A percentile compares a stretch with the other conserved stretches of the same genome.
Conservation (phyloP, 2,888 invertebrate genomes). For the Muscina levida region DNA sequence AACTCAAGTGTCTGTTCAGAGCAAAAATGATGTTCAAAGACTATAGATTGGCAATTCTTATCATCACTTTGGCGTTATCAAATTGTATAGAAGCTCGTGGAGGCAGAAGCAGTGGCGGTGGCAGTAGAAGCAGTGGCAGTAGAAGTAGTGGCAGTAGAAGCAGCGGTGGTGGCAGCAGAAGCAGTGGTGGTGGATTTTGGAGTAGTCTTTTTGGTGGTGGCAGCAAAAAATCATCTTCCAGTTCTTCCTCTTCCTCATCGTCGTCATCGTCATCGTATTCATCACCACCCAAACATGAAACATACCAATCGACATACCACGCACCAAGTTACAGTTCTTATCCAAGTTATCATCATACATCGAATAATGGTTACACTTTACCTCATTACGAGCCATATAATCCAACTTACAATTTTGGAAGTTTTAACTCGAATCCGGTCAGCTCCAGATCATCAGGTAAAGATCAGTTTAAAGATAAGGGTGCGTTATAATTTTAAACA, state of each 20-base stretch:
- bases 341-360: background rate
- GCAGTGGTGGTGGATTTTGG: background rate
- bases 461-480: no score
- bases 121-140: background rate
- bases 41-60: no score
- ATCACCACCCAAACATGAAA: background rate
- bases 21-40: no score
- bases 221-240: background rate
- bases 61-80: background rate
- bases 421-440: no score
- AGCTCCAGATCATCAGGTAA: no score
- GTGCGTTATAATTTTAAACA: no score
- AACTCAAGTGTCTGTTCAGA: no score
- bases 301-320: background rate
- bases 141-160: background rate
- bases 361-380: background rate
- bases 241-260: background rate
- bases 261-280: background rate
- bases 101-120: slow-evolving; percentile 1
- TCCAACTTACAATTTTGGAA: no score
- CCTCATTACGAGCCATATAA: no score
- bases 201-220: background rate
- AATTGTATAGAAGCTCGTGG: background rate
- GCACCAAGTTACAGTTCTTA: background rate
- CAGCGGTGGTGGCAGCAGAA: background rate